phyloP scores from a whole-genome alignment of 2,888 invertebrate species.

The Hesperia comma region DNA sequence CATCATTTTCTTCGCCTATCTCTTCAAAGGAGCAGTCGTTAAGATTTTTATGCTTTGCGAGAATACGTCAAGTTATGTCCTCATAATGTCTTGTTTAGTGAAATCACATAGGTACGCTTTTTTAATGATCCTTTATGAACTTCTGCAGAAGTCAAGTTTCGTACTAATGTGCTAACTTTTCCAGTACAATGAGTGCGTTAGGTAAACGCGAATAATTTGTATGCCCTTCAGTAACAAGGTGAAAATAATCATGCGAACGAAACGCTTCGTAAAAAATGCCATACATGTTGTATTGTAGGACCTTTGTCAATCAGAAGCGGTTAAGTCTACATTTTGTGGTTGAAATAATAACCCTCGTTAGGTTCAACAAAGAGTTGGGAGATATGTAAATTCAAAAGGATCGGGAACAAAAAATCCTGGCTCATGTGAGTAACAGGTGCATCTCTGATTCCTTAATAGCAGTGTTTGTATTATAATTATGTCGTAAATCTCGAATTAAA shows the following conservation, averaged over 20 bases:
- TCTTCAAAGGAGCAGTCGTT: constrained; percentile 65
- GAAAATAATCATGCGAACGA: constrained; percentile 60
- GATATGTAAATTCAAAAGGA: constrained; percentile 80
- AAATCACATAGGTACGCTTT: neutral
- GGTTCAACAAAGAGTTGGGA: constrained; percentile 69
- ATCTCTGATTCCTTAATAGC: constrained; percentile 74
- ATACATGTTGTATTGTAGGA: constrained; percentile 64
- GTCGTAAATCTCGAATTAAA: constrained; percentile 59
- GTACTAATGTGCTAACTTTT: constrained; percentile 53
- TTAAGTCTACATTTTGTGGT: constrained; percentile 76
- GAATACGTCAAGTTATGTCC: constrained; percentile 42
- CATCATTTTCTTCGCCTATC: constrained; percentile 69
- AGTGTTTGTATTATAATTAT: constrained; percentile 64
- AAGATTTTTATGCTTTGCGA: constrained; percentile 57
- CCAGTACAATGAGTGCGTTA: constrained; percentile 51
- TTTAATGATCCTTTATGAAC: constrained; percentile 27
- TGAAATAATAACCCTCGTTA: constrained; percentile 80
- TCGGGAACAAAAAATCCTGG: constrained; percentile 71
- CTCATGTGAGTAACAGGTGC: constrained; percentile 75
- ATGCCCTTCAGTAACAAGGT: constrained; percentile 69
- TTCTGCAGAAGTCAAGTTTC: constrained; percentile 23
- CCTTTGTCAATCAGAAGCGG: constrained; percentile 76
- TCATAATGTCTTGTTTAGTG: neutral
- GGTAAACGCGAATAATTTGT: constrained; percentile 60
- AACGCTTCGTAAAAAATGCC: constrained; percentile 52